Evolutionary conservation across 2,797 vertebrate genomes (phyloP).

Genomic region (Acridotheres tristis): DNA sequence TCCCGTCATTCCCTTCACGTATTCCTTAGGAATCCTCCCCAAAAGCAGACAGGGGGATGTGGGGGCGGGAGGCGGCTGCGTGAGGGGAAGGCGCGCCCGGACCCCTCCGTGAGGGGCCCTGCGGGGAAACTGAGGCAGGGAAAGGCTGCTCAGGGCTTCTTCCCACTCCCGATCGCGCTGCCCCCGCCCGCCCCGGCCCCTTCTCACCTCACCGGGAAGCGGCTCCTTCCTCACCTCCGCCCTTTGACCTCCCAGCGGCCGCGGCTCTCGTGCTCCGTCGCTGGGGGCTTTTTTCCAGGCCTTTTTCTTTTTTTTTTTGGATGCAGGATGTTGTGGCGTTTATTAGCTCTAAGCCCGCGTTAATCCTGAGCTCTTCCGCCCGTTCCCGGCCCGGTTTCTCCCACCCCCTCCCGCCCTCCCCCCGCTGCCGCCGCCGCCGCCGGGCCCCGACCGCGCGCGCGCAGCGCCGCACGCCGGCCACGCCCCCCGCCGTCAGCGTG

Average conservation of each 20-base stretch:
- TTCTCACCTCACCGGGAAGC: neutral
- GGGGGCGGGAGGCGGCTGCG: too few species aligned
- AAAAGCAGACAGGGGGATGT: accelerated
- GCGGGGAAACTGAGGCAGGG: neutral
- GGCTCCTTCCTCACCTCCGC: neutral
- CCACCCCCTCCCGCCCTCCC: neutral
- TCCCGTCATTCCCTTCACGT: neutral
- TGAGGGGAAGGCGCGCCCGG: neutral
- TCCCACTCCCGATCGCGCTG: neutral
- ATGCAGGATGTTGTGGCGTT: neutral
- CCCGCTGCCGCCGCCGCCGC: neutral
- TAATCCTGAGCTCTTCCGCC: neutral
- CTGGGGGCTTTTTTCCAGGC: accelerated
- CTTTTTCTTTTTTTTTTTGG: too few species aligned
- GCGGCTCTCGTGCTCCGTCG: neutral
- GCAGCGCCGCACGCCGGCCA: neutral
- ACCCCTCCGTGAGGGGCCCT: neutral
- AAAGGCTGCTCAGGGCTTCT: accelerated
- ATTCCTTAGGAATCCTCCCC: accelerated
- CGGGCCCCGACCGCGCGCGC: neutral
- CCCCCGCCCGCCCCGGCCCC: neutral
- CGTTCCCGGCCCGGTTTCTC: neutral
- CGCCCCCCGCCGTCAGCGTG: neutral
- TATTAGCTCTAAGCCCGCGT: neutral
- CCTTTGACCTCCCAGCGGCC: neutral